Base-by-base conservation (phyloP, 2,797 vertebrate species). In the Gallinago nigripennis region DNA sequence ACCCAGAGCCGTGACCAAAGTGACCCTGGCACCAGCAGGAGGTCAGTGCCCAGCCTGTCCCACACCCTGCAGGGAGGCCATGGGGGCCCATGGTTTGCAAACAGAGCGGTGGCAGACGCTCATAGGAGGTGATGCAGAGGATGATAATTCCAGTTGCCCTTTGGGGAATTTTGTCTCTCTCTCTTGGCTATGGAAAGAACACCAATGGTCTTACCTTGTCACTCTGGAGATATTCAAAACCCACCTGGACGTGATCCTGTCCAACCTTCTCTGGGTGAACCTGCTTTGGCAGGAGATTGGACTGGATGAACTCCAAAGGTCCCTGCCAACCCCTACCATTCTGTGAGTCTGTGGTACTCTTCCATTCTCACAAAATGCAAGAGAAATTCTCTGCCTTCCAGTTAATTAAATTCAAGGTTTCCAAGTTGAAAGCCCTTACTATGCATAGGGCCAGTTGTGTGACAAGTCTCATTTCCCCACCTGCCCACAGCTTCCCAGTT, bases 21-120 rank as follows among this genome's bases (percentile, higher is more conserved):
- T 9, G 17, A 24, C 13, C 16, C 83, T 4, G 1, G 53, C 31
- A 30, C 37, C 3, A 3, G 56, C 70, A 68, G 43, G 19, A 48
- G 64, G 75, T 64, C 64, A 35, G 69, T 2, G 57, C 82, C 24
- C 45, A 75, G 57, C 79, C 77, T 28, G 12, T 16, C 71, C 0
- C 0, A 12, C 33, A 30, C n/a, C 58, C 54, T 1, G 9, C 0
- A 0, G 1, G 54, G 68, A 25, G 2, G 1, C 41, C 54, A 17
- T 4, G 0, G 23, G 31, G 41, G 16, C 8, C n/a, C 53, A 25
- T 3, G 1, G 45, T 73, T 45, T 80, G 87, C 84, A 41, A 35
- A 45, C 43, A 8, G 39, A 95, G 75, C 63, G 51, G 19, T 20
- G 20, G n/a, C 23, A 46, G 51, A 66, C 3, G 3, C 43, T 11